A percentile compares a stretch with the other conserved stretches of the same genome.
These are phyloP conservation scores for Lasius fuliginosus DNA, from an alignment of 2,888 invertebrate species.

Conservation along the genomic window DNA sequence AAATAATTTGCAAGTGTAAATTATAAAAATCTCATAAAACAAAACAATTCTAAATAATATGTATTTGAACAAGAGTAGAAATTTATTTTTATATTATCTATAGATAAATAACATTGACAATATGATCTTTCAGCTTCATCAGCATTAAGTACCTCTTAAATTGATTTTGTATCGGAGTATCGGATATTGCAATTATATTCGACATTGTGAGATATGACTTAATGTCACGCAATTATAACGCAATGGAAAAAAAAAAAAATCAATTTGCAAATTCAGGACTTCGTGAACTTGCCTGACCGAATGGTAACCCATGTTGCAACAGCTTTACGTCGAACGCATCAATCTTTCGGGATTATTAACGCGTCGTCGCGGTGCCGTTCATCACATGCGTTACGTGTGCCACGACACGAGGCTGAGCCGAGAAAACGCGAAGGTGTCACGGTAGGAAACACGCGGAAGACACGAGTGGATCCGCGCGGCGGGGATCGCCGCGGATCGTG, in stretches of 20 bases:
- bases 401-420: conserved; percentile 31
- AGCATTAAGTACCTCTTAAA: not conserved
- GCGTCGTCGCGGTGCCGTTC: conserved; percentile 36
- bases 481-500: conserved; percentile 53
- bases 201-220: not conserved
- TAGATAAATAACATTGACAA: not conserved
- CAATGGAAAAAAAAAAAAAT: not conserved
- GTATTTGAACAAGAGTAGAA: not conserved
- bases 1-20: not conserved
- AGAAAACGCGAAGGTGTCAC: conserved; percentile 44
- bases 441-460: conserved; percentile 55
- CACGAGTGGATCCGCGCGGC: conserved; percentile 31
- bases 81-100: not conserved
- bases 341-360: conserved; percentile 51
- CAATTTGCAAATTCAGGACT: not conserved
- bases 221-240: not conserved
- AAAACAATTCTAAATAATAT: not conserved
- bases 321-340: conserved; percentile 45
- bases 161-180: not conserved
- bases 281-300: not conserved
- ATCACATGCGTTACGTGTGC: conserved; percentile 45
- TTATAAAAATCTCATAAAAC: not conserved
- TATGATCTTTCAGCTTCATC: not conserved
- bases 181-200: not conserved
- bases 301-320: not conserved